These are phyloP conservation scores for Carpatolechia fugitivella DNA, from an alignment of 2,888 invertebrate species.

Conservation along the genomic window DNA sequence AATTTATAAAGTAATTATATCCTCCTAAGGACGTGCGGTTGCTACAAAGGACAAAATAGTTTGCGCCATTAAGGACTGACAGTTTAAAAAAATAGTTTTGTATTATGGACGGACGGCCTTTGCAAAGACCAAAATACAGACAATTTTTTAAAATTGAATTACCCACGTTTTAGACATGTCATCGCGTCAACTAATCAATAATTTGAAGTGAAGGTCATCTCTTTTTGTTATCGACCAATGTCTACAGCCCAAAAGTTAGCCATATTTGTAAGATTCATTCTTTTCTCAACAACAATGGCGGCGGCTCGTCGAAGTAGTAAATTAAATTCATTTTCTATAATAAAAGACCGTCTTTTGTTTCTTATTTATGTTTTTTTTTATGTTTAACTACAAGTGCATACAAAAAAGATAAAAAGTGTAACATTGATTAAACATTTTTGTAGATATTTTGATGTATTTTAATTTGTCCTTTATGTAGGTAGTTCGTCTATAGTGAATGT, in stretches of 20 bases:
- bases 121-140: not conserved
- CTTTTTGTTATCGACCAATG: not conserved
- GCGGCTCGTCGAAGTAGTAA: not conserved
- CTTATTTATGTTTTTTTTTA: not conserved
- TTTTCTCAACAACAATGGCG: not conserved
- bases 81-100: not conserved
- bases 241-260: not conserved
- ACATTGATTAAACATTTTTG: no score
- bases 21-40: not conserved
- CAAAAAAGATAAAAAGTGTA: not conserved
- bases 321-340: not conserved
- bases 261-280: not conserved
- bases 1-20: no score
- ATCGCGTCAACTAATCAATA: not conserved
- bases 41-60: not conserved
- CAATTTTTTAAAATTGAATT: not conserved
- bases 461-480: not conserved
- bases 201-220: not conserved
- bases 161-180: not conserved
- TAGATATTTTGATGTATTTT: no score
- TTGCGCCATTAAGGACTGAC: not conserved
- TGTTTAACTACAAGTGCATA: not conserved
- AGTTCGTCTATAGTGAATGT: not conserved
- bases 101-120: not conserved
- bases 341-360: not conserved